These are phyloP conservation scores for Sanderia malayensis DNA, from an alignment of 30 jellyfish, hydroid and myxozoan genomes.

Conservation along the genomic window DNA sequence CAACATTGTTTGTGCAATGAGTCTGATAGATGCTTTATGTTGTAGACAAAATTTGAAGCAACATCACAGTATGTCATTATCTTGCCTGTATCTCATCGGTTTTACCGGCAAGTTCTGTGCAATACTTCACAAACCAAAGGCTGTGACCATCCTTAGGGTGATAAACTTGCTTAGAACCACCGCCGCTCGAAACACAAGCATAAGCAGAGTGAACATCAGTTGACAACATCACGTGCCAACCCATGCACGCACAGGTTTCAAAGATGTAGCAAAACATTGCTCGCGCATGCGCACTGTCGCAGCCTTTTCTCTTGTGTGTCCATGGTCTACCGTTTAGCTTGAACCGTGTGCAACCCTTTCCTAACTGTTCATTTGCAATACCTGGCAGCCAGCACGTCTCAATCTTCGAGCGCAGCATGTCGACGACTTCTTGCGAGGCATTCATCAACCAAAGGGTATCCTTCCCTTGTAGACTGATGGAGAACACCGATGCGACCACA, in stretches of 20 bases:
- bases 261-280: slow-evolving; percentile 39
- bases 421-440: slow-evolving; percentile 35
- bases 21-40: no score
- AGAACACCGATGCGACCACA: slow-evolving; percentile 13
- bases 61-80: no score
- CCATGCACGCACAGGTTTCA: slow-evolving; percentile 42
- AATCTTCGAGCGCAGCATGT: slow-evolving; percentile 12
- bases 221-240: slow-evolving; percentile 72
- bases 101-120: no score
- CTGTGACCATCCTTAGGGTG: slow-evolving; percentile 91
- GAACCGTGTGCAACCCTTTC: not conserved
- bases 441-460: slow-evolving; percentile 46
- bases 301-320: slow-evolving; percentile 44
- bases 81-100: no score
- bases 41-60: no score
- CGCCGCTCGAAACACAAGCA: no score
- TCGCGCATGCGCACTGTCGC: slow-evolving; percentile 76
- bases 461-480: slow-evolving; percentile 30
- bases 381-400: slow-evolving; percentile 43
- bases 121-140: slow-evolving; percentile 61
- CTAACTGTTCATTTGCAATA: slow-evolving; percentile 7
- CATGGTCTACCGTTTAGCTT: slow-evolving; percentile 78
- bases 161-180: slow-evolving; percentile 70
- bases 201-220: slow-evolving; percentile 78
- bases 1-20: no score